Conservation (phyloP, 2,888 invertebrate species). For the Imbricaverruca yamaguchii region DNA sequence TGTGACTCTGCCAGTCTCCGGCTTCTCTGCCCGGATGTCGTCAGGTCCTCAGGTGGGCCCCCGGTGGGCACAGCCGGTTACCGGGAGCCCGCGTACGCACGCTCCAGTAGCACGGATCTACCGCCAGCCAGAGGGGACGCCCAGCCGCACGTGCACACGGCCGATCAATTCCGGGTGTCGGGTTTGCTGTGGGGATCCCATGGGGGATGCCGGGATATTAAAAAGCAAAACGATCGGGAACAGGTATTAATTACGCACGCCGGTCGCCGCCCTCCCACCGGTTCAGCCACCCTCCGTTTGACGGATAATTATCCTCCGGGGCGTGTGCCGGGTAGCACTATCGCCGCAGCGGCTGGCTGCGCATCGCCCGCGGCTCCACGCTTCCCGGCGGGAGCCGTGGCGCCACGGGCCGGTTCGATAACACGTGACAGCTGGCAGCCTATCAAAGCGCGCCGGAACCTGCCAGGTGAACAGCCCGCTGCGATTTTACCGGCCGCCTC, state of each 20-base stretch:
- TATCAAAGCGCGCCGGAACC: neutral
- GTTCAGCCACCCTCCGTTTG: neutral
- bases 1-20: too few species aligned
- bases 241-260: neutral
- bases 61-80: too few species aligned
- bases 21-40: too few species aligned
- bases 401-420: neutral
- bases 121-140: too few species aligned
- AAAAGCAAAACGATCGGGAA: neutral
- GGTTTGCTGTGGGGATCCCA: too few species aligned
- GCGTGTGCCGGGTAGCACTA: neutral
- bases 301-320: neutral
- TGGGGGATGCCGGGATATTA: neutral
- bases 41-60: too few species aligned
- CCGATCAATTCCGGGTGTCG: neutral
- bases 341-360: too few species aligned
- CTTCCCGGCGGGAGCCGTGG: neutral
- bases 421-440: constrained; percentile 1
- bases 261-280: neutral
- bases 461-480: neutral
- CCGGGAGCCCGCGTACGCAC: neutral
- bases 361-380: neutral
- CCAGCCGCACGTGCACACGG: neutral
- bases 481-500: neutral
- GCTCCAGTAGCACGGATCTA: neutral